A percentile compares a stretch with the other conserved stretches of the same genome.
Conservation (phyloP, 1,140 invertebrate genomes). For the Macrotrachela quadricornifera region DNA sequence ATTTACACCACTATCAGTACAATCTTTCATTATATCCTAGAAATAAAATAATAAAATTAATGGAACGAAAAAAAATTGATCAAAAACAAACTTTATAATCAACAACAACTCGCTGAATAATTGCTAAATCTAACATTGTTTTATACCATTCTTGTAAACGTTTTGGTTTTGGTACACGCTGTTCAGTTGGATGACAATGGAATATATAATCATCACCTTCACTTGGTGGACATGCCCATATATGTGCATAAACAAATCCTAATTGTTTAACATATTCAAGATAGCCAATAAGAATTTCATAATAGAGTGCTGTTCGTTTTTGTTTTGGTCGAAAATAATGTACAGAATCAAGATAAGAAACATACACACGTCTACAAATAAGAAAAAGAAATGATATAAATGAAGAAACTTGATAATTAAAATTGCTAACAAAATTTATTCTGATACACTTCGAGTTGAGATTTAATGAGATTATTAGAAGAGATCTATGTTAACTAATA, state of each 20-base stretch:
- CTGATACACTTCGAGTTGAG: too few relatives aligned
- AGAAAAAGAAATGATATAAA: too few relatives aligned
- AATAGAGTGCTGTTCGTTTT: conserved; percentile 88
- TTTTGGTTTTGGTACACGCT: conserved; percentile 98
- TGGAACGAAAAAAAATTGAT: too few relatives aligned
- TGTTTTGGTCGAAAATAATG: conserved; percentile 95
- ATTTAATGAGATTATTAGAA: too few relatives aligned
- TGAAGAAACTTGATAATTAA: too few relatives aligned
- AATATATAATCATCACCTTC: conserved; percentile 99
- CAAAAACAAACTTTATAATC: conserved; percentile 57
- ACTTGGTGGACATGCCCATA: conserved; percentile 97
- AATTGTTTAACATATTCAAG: conserved; percentile 96
- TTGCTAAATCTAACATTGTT: conserved; percentile 98
- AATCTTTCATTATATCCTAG: conserved; percentile 87
- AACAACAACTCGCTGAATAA: conserved; percentile 84
- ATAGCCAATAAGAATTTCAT: conserved; percentile 94
- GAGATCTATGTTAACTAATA: too few relatives aligned
- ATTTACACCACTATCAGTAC: conserved; percentile 80
- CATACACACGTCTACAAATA: conserved; percentile 62
- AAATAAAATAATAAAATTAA: conserved; percentile 1
- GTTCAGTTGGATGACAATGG: conserved; percentile 93
- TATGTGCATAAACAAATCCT: conserved; percentile 62
- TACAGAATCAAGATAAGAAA: conserved; percentile 95
- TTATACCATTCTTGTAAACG: conserved; percentile 98
- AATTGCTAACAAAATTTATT: too few relatives aligned